Evolutionary conservation across 2,797 vertebrate genomes (phyloP), one percentile per base, ranked within the genome.

Genomic region (Neosilurus hyrtlii): DNA sequence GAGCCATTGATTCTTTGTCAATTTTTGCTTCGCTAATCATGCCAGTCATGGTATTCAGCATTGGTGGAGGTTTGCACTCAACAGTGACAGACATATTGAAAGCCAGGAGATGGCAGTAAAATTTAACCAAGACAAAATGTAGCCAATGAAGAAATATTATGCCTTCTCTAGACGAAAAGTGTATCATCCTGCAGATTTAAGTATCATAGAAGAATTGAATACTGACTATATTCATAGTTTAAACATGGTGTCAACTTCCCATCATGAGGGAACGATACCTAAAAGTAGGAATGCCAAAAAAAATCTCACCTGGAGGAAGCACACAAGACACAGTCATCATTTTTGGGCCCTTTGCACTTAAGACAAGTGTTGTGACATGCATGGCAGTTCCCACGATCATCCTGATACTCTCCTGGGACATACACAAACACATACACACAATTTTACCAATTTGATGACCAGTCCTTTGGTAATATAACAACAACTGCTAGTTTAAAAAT

Each of bases 341-440:
- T 82, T 37, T 86, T 88, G 6, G 96, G 96, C 43, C 97, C 97
- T 62, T 87, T 90, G 90, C 97, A 99, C 87, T 92, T 95, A 88
- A 93, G 88, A 91, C 97, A 99, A 0, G 95, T 95, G 82, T 86
- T 84, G 14, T 96, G 94, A 86, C 97, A 99, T 54, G 84, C 68
- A 3, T 88, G 92, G 87, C 97, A 98, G 78, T 76, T 89, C 79
- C 94, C 92, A 0, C 79, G 75, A 71, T 88, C 80, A 76, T 95
- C 95, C 82, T 93, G 89, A 87, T 96, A 97, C 91, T 96, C 92
- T 65, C 96, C 97, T 99, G 88, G 82, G 16, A 83, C 56, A 85
- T 57, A 77, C 18, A 74, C 57, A 83, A 24, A 37, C 12, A 18
- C 9, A 30, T 37, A 71, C 26, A 67, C 35, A 49, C 4, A 70